Evolutionary conservation across 2,797 vertebrate genomes (phyloP).

Genomic region (Xenentodon cancila): DNA sequence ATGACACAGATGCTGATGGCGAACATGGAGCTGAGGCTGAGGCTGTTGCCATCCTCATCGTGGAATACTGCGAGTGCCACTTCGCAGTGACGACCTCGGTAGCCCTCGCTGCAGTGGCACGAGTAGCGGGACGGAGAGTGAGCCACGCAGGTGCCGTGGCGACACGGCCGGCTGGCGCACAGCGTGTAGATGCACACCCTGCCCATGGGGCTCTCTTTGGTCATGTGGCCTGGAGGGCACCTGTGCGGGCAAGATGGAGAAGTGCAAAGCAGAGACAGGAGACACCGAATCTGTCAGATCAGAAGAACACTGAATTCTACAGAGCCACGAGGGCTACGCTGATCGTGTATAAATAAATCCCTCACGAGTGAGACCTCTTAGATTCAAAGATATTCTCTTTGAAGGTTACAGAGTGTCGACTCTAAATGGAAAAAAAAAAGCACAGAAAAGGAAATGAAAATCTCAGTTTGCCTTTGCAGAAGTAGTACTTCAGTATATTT

Average conservation of each 20-base stretch:
- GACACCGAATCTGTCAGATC: constrained; percentile 37
- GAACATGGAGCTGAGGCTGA: constrained; percentile 91
- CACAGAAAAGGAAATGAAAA: constrained; percentile 24
- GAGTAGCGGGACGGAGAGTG: constrained; percentile 86
- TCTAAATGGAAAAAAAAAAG: constrained; percentile 4
- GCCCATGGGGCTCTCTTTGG: constrained; percentile 82
- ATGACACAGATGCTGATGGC: constrained; percentile 92
- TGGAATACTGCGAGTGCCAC: constrained; percentile 84
- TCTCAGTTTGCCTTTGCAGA: constrained; percentile 45
- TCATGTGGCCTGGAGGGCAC: constrained; percentile 87
- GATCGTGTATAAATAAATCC: constrained; percentile 59
- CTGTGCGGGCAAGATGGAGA: constrained; percentile 65
- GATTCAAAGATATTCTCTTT: constrained; percentile 60
- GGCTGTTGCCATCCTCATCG: constrained; percentile 80
- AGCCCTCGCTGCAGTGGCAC: constrained; percentile 88
- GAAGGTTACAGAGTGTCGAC: constrained; percentile 43
- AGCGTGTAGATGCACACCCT: constrained; percentile 85
- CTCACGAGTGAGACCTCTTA: constrained; percentile 49
- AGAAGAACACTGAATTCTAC: constrained; percentile 37
- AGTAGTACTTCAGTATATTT: constrained; percentile 47
- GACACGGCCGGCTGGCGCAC: constrained; percentile 87
- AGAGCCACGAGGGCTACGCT: constrained; percentile 43
- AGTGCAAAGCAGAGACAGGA: constrained; percentile 28
- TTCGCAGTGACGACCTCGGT: constrained; percentile 86
- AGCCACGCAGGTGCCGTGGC: constrained; percentile 86